Evolutionary conservation across 2,888 invertebrate species (phyloP), one percentile per base, ranked within the genome.

Genomic region (Volucella inflata): DNA sequence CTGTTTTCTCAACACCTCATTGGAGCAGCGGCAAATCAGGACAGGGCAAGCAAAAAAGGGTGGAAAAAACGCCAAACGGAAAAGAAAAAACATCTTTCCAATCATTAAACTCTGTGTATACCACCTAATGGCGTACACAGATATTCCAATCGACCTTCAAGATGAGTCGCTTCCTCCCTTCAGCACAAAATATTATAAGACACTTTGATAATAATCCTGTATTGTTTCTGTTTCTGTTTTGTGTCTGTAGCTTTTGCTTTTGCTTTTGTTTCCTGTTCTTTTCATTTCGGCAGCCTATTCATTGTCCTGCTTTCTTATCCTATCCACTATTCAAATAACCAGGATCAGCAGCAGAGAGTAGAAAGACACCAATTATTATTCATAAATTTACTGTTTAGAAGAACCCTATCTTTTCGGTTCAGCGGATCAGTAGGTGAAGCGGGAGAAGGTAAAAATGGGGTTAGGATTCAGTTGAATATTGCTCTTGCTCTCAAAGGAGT

Each of bases 341-440:
- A 30, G 44, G n/a, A 44, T 12, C 12, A 44, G 44, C 12, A n/a
- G 3, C 12, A 44, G 44, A 44, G n/a, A n/a, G 44, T 12, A n/a
- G 44, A 40, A 38, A 60, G 16, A 77, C 53, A 62, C 60, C 77
- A 70, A 77, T 70, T 77, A 77, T 70, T 70, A 70, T 77, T 77
- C 70, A 70, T 70, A 77, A 70, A 77, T 70, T 48, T 53, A 70
- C 60, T 64, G 57, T 55, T 62, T 48, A 46, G 6, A 30, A 30
- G 62, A 77, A 62, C 77, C 62, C 77, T 77, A 70, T 77, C 77
- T 70, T 70, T 77, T 55, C 62, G 55, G 77, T 77, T 77, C 77
- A 77, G 36, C 65, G 53, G 40, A n/a, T 64, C 46, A 16, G n/a
- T 14, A 21, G 46, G 21, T 21, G 64, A n/a, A 30, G 30, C 30